Percentiles rank a stretch among this genome's conserved stretches.
Evolutionary conservation across 2,113 vertebrate species (phyloP).

Genomic region (Paramormyrops kingsleyae): DNA sequence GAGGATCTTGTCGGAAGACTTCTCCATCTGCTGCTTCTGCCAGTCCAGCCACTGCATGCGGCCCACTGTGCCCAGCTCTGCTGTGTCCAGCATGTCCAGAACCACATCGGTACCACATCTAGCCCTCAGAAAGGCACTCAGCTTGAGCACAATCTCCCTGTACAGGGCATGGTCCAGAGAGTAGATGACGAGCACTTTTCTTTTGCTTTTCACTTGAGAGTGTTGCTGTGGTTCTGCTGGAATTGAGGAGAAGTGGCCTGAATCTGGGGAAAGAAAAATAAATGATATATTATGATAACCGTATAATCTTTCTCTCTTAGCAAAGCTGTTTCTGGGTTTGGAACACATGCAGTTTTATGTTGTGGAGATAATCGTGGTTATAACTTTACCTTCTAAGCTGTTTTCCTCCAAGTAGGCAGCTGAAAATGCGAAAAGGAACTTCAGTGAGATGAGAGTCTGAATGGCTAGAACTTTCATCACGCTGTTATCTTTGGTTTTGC

Average conservation of each 20-base stretch:
- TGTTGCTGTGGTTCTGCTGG: background rate
- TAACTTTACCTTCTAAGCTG: constrained; percentile 1
- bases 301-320: background rate
- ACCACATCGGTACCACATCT: constrained; percentile 49
- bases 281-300: background rate
- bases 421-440: background rate
- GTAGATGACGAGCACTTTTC: constrained; percentile 79
- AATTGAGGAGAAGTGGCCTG: background rate
- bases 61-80: constrained; percentile 71
- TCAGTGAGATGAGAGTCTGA: background rate
- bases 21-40: constrained; percentile 72
- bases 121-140: constrained; percentile 73
- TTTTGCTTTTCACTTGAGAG: constrained; percentile 32
- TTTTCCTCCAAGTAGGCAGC: background rate
- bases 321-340: background rate
- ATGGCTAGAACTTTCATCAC: background rate
- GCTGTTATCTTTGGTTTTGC: background rate
- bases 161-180: constrained; percentile 84
- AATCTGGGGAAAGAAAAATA: constrained; percentile 25
- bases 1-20: constrained; percentile 73
- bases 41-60: constrained; percentile 77
- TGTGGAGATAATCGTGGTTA: background rate
- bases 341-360: background rate
- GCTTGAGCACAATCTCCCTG: constrained; percentile 75
- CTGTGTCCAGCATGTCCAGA: constrained; percentile 29